Percentiles rank a stretch among this genome's conserved stretches.
These are phyloP conservation scores for Dendrolimus houi DNA, from an alignment of 2,888 invertebrate species.

Conservation along the genomic window DNA sequence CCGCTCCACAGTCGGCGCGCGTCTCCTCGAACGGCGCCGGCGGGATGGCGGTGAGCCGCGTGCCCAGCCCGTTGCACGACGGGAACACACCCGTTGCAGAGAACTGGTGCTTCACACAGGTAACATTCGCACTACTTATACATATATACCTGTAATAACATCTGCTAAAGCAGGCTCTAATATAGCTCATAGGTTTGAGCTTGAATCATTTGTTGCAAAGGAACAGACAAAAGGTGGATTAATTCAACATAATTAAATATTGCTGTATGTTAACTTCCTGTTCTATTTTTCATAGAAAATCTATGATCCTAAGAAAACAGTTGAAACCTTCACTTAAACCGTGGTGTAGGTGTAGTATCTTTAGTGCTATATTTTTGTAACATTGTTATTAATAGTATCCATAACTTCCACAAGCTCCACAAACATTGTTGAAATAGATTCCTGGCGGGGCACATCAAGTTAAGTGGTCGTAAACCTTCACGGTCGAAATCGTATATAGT, in stretches of 20 bases:
- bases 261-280: too few species aligned
- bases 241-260: too few species aligned
- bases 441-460: slow-evolving; percentile 7
- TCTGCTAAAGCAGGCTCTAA: too few species aligned
- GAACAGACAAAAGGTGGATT: too few species aligned
- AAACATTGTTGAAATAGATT: slow-evolving; percentile 4
- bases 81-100: slow-evolving; percentile 98
- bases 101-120: slow-evolving; percentile 99
- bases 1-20: slow-evolving; percentile 88
- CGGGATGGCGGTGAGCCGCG: slow-evolving; percentile 97
- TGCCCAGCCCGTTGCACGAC: slow-evolving; percentile 97
- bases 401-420: slow-evolving; percentile 13
- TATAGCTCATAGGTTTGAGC: too few species aligned
- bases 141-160: background rate
- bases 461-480: slow-evolving; percentile 24
- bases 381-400: slow-evolving; percentile 8
- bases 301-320: background rate
- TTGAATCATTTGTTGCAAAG: too few species aligned
- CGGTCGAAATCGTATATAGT: slow-evolving; percentile 22
- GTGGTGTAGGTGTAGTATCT: background rate
- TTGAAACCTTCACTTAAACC: background rate
- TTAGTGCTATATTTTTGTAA: background rate
- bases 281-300: background rate
- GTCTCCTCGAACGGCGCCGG: slow-evolving; percentile 90
- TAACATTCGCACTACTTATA: slow-evolving; percentile 44